Conservation (phyloP, 2,113 vertebrate species). For the Nansenia antarctica region DNA sequence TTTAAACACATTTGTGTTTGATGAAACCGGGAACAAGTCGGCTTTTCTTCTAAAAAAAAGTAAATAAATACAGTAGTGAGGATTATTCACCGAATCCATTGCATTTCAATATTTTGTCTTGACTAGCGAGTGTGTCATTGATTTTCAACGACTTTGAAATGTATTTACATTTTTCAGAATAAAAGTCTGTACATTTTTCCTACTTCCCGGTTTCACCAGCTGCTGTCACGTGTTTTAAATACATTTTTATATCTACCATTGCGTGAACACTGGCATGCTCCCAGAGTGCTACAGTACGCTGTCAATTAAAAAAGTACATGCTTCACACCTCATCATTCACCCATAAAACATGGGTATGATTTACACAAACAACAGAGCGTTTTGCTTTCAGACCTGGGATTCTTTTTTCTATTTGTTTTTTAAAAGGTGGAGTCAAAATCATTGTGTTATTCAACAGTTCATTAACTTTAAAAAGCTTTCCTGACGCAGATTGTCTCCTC, state of each 20-base stretch:
- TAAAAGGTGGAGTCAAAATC: conserved; percentile 33
- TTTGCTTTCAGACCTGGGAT: conserved; percentile 1
- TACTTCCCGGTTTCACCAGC: no score
- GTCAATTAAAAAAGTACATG: neutral
- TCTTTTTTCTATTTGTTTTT: conserved; percentile 44
- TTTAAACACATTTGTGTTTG: no score
- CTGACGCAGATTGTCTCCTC: conserved; percentile 48
- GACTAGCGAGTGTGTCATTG: no score
- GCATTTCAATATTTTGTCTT: no score
- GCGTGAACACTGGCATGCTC: neutral
- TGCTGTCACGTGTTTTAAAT: no score
- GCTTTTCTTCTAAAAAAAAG: no score
- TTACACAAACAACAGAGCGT: conserved; percentile 1
- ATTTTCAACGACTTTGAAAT: no score
- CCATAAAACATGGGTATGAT: conserved; percentile 1
- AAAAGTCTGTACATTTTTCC: no score
- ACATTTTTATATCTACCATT: no score
- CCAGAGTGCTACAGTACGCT: neutral
- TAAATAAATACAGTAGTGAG: neutral
- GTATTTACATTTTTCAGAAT: no score
- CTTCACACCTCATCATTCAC: neutral
- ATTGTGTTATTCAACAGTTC: conserved; percentile 54
- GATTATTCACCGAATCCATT: no score
- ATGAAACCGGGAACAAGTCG: no score
- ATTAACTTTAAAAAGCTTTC: conserved; percentile 56